Evolutionary conservation across 2,888 invertebrate genomes (phyloP), one percentile per base, ranked within the genome.

Genomic region (Arge pagana): DNA sequence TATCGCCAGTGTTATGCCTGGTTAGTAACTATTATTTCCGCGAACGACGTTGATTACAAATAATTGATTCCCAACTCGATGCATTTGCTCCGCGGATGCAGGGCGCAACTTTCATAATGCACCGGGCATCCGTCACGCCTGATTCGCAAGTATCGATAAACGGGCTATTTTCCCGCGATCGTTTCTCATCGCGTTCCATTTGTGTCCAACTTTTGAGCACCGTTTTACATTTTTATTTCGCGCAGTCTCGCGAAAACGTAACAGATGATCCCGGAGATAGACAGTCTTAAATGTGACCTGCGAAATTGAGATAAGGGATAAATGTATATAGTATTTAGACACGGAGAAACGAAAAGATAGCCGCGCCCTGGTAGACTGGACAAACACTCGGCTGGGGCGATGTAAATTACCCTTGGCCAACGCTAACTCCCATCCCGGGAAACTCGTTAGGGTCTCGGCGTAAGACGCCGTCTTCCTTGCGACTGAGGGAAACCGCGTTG

Each of bases 1-100:
- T 42, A 40, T 41, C 42, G 10, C 26, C 28, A 4, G 1, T 10
- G 21, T 50, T 43, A 50, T 50, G 26, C 24, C 41, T 50, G 33
- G 43, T 43, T 50, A 50, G 36, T 43, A 43, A 43, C 43, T 50
- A 50, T 26, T 18, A 42, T 21, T 37, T 10, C 37, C 24, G 6
- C 28, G n/a, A 26, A 8, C n/a, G 18, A 23, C 8, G 16, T 23
- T 37, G 36, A 48, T 48, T 48, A 36, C 13, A 48, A 39, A 39
- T 39, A 30, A 18, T 42, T 3, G 10, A 21, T 39, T n/a, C n/a
- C 10, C 7, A 21, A 11, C 7, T 8, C n/a, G 28, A n/a, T 10
- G 2, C 10, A 26, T 26, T 26, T n/a, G 10, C 10, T 26, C 28
- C 10, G 28, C 4, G 28, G n/a, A n/a, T n/a, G n/a, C n/a, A n/a